These are phyloP conservation scores for Pseudorectes ferrugineus DNA, from an alignment of 2,113 vertebrate genomes.

Conservation along the genomic window DNA sequence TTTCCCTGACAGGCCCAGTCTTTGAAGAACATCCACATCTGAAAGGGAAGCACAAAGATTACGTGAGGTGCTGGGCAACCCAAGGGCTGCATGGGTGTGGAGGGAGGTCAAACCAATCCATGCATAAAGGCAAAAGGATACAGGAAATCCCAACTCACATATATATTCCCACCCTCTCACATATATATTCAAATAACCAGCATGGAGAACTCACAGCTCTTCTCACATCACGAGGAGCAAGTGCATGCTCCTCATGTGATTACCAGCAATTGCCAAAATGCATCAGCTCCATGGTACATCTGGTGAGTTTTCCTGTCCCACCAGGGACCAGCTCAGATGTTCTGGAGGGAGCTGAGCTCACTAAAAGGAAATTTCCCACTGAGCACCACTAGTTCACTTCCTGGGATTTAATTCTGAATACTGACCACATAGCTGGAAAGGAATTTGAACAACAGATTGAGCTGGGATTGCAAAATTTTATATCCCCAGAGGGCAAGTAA, in stretches of 20 bases:
- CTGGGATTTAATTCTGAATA: slow-evolving; percentile 9
- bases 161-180: background rate
- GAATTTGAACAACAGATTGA: slow-evolving; percentile 15
- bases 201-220: background rate
- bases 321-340: background rate
- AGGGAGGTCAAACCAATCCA: background rate
- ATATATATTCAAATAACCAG: background rate
- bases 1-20: slow-evolving; percentile 84
- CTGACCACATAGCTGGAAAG: slow-evolving; percentile 38
- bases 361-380: slow-evolving; percentile 23
- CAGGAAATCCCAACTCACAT: background rate
- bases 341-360: slow-evolving; percentile 16
- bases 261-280: background rate
- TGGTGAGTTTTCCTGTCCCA: background rate
- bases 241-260: background rate
- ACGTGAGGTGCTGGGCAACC: background rate
- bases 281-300: background rate
- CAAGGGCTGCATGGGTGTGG: background rate
- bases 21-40: slow-evolving; percentile 95
- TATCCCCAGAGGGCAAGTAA: slow-evolving; percentile 21
- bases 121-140: background rate
- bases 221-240: background rate
- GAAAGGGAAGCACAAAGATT: slow-evolving; percentile 1
- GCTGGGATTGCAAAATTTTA: slow-evolving; percentile 7
- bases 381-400: background rate